phyloP scores from a whole-genome alignment of 1,140 invertebrate genomes.

The Sminthurinus signatus region DNA sequence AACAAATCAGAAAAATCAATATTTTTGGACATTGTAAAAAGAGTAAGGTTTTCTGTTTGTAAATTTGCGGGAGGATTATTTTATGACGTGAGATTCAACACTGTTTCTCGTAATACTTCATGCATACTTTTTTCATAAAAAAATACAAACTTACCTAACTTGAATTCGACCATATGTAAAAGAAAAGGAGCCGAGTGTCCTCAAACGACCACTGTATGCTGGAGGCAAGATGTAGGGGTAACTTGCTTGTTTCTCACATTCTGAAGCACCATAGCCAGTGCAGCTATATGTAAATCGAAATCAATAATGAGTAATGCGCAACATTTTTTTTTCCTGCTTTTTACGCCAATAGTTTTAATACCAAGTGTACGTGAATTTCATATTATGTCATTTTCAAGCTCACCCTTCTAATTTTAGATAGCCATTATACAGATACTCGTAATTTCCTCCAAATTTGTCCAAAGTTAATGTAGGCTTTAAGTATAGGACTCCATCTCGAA shows the following conservation, averaged over 20 bases:
- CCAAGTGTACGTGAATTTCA: too few species aligned
- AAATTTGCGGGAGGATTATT: too few species aligned
- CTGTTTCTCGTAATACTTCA: too few species aligned
- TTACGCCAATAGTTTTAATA: too few species aligned
- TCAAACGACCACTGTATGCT: constrained; percentile 11
- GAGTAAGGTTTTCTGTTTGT: too few species aligned
- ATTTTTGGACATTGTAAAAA: too few species aligned
- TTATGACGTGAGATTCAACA: too few species aligned
- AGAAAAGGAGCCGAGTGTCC: constrained; percentile 25
- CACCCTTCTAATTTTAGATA: constrained; percentile 55
- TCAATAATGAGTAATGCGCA: too few species aligned
- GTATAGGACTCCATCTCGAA: constrained; percentile 52
- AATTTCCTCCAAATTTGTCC: constrained; percentile 51
- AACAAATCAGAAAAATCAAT: too few species aligned
- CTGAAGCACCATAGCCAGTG: constrained; percentile 9
- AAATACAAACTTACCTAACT: too few species aligned
- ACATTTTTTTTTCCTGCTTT: too few species aligned
- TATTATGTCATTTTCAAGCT: constrained; percentile 44
- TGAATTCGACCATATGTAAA: constrained; percentile 48
- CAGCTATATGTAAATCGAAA: constrained; percentile 17
- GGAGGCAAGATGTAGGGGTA: constrained; percentile 20
- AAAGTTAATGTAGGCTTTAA: constrained; percentile 57
- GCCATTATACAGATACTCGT: constrained; percentile 51
- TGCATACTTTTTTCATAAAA: too few species aligned
- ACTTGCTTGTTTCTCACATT: constrained; percentile 14